Evolutionary conservation across 2,888 invertebrate genomes (phyloP).

Genomic region (Platycheirus albimanus): DNA sequence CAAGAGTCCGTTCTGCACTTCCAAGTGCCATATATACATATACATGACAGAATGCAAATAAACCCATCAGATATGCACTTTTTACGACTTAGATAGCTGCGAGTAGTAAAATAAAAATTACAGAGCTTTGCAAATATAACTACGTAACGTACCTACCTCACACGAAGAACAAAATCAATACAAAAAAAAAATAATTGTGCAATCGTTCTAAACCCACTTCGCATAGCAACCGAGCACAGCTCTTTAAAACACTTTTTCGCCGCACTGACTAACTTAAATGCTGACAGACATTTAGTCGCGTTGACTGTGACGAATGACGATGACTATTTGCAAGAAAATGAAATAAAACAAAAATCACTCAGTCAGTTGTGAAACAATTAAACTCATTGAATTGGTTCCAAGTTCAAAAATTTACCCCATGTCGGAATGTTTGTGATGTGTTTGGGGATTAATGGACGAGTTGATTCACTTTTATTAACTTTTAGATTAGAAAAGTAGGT

Average conservation of each 20-base stretch:
- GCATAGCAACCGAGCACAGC: slow-evolving; percentile 8
- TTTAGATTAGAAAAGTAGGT: not conserved
- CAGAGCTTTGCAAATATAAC: not conserved
- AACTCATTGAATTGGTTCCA: slow-evolving; percentile 9
- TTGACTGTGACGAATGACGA: slow-evolving; percentile 29
- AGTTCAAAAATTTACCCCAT: not conserved
- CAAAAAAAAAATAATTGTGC: slow-evolving; percentile 1
- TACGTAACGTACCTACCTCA: not conserved
- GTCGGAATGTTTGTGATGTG: too few relatives aligned
- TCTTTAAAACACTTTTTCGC: not conserved
- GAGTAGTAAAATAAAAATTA: not conserved
- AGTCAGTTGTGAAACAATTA: slow-evolving; percentile 17
- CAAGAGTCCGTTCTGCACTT: not conserved
- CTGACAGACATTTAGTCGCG: slow-evolving; percentile 61
- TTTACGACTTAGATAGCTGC: not conserved
- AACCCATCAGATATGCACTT: not conserved
- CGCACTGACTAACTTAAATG: slow-evolving; percentile 33
- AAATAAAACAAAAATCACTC: not conserved
- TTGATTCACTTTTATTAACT: not conserved
- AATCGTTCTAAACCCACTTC: slow-evolving; percentile 15
- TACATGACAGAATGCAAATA: not conserved
- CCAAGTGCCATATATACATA: not conserved
- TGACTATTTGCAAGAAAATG: not conserved
- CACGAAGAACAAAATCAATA: not conserved
- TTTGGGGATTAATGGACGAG: not conserved